phyloP scores from a whole-genome alignment of 2,797 vertebrate genomes.

The Mareca strepera region DNA sequence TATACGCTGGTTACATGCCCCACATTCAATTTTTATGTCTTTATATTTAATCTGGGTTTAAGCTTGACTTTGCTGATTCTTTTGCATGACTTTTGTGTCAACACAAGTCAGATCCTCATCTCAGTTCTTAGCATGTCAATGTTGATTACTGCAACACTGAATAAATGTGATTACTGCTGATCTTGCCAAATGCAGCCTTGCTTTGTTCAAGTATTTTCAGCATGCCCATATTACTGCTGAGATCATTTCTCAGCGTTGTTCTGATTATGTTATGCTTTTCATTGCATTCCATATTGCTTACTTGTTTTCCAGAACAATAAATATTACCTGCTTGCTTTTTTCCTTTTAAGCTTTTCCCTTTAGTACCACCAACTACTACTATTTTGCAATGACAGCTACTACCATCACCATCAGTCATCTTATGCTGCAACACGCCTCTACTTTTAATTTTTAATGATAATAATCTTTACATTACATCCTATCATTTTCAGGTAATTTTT shows the following conservation, averaged over 20 bases:
- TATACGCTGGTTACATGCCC: not conserved
- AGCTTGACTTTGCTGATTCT: not conserved
- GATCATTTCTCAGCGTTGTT: not conserved
- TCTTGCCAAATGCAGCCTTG: not conserved
- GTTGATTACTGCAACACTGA: not conserved
- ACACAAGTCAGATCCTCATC: not conserved
- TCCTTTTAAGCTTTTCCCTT: not conserved
- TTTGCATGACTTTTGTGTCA: not conserved
- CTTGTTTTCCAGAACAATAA: not conserved
- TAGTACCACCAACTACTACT: not conserved
- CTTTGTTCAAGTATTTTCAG: not conserved
- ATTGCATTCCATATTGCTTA: not conserved
- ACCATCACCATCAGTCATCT: not conserved
- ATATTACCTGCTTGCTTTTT: not conserved
- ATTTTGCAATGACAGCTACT: not conserved
- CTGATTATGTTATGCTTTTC: not conserved
- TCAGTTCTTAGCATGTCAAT: not conserved
- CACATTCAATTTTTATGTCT: not conserved
- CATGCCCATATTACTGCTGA: not conserved
- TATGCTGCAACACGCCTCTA: not conserved
- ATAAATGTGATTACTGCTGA: not conserved
- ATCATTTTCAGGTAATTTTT: not conserved
- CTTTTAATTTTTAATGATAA: not conserved
- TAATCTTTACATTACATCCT: not conserved
- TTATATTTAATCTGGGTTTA: not conserved